These are phyloP conservation scores for Whitmania pigra DNA, from an alignment of 1,140 invertebrate species.

Conservation along the genomic window DNA sequence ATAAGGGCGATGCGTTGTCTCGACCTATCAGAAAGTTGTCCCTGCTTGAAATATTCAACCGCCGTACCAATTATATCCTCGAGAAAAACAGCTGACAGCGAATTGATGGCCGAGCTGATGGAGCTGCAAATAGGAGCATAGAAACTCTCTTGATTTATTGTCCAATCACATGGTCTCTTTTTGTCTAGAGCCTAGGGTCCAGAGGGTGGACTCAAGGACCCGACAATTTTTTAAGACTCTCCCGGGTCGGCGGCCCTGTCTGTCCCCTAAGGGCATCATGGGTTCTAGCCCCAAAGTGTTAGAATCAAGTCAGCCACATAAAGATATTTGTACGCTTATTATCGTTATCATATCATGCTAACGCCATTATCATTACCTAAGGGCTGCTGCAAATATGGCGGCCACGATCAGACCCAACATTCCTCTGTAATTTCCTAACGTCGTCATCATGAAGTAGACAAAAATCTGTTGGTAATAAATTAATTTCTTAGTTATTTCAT, in stretches of 20 bases:
- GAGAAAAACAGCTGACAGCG: slow-evolving; percentile 11
- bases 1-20: neutral
- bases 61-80: slow-evolving; percentile 12
- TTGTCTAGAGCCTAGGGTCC: too few species aligned
- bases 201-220: too few species aligned
- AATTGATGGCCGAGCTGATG: slow-evolving; percentile 14
- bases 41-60: neutral
- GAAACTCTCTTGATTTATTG: too few species aligned
- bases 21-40: neutral
- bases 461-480: neutral
- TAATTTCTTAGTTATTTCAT: too few species aligned
- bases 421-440: slow-evolving; percentile 7
- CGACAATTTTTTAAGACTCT: too few species aligned
- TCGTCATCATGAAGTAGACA: slow-evolving; percentile 13
- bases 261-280: too few species aligned
- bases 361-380: slow-evolving; percentile 11
- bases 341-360: neutral
- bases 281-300: too few species aligned
- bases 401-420: slow-evolving; percentile 15
- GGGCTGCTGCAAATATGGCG: slow-evolving; percentile 21
- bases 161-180: too few species aligned
- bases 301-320: too few species aligned
- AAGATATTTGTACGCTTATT: too few species aligned
- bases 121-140: slow-evolving; percentile 2
- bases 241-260: too few species aligned